Evolutionary conservation across 1,140 invertebrate genomes (phyloP).

Genomic region (Zaprionus taronus): DNA sequence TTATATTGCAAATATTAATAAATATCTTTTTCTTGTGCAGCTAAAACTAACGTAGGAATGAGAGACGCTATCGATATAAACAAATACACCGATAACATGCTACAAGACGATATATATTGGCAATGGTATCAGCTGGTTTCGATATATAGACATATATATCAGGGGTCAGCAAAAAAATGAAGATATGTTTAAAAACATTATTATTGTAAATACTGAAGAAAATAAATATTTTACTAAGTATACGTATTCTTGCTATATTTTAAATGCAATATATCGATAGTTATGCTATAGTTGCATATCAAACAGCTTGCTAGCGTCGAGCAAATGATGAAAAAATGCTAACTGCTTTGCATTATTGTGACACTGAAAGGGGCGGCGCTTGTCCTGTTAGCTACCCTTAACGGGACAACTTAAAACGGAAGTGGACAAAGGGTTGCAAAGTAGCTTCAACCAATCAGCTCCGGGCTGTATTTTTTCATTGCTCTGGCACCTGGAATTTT

Average conservation of each 20-base stretch:
- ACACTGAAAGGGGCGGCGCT: slow-evolving; percentile 31
- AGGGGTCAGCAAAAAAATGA: background rate
- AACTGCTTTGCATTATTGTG: background rate
- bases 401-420: slow-evolving; percentile 22
- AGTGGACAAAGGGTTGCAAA: slow-evolving; percentile 29
- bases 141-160: background rate
- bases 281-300: background rate
- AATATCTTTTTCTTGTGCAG: slow-evolving; percentile 21
- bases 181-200: background rate
- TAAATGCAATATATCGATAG: background rate
- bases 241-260: background rate
- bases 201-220: background rate
- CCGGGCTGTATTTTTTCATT: slow-evolving; percentile 16
- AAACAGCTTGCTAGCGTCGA: background rate
- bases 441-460: slow-evolving; percentile 47
- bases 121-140: background rate
- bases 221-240: background rate
- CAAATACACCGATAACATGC: background rate
- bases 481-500: slow-evolving; percentile 50
- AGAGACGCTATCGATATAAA: slow-evolving; percentile 2
- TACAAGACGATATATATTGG: background rate
- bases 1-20: slow-evolving; percentile 18
- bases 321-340: background rate
- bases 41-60: slow-evolving; percentile 18
- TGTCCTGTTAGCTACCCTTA: slow-evolving; percentile 39